A percentile compares a stretch with the other conserved stretches of the same genome.
Conservation (phyloP, 1,140 invertebrate genomes). For the Batillaria attramentaria region DNA sequence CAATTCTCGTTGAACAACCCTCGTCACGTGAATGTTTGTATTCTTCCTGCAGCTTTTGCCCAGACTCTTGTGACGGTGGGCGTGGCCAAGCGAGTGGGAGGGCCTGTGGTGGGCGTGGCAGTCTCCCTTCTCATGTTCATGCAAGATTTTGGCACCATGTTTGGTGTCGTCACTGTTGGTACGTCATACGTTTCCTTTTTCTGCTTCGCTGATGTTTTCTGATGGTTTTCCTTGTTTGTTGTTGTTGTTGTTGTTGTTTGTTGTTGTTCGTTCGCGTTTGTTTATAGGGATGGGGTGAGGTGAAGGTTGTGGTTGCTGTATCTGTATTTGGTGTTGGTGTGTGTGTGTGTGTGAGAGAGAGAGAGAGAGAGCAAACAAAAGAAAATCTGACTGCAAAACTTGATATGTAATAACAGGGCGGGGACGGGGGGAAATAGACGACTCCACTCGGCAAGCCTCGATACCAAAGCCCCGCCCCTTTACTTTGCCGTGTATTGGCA, state of each 20-base stretch:
- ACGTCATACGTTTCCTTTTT: too few relatives aligned
- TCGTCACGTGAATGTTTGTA: neutral
- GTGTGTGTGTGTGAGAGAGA: neutral
- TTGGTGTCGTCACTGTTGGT: slow-evolving; percentile 5
- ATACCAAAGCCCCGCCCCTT: neutral
- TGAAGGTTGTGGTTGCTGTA: too few relatives aligned
- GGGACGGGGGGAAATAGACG: neutral
- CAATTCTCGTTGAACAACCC: too few relatives aligned
- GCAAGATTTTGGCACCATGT: slow-evolving; percentile 12
- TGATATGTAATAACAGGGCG: neutral
- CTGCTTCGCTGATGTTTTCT: too few relatives aligned
- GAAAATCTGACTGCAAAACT: neutral
- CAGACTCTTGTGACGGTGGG: slow-evolving; percentile 12
- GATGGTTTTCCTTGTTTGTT: too few relatives aligned
- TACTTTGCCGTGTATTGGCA: neutral
- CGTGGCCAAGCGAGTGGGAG: slow-evolving; percentile 10
- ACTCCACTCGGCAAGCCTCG: neutral
- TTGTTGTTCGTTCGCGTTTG: too few relatives aligned
- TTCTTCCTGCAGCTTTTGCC: neutral
- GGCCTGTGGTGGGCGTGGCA: slow-evolving; percentile 4
- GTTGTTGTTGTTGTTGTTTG: too few relatives aligned
- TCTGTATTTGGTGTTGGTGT: neutral
- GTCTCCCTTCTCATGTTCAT: slow-evolving; percentile 16
- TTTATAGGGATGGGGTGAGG: too few relatives aligned
- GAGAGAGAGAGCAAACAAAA: neutral